Evolutionary conservation across 1,140 invertebrate genomes (phyloP), one percentile per base, ranked within the genome.

Genomic region (Drosophila takahashii): DNA sequence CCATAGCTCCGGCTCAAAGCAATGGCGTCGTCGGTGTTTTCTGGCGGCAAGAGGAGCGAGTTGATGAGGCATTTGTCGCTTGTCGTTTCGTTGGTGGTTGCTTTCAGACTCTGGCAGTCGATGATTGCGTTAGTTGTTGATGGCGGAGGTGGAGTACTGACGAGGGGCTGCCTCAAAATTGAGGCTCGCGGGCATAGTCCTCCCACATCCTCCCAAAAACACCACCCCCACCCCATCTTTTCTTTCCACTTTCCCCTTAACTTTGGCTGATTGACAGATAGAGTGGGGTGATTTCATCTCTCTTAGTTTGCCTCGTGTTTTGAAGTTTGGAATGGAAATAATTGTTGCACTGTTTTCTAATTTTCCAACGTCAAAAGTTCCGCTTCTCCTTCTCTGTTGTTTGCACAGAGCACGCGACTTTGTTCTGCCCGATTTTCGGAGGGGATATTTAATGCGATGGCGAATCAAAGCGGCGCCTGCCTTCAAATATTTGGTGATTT

Each of bases 101-200:
- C 64, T 87, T 77, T 76, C 56, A 61, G 58, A 59, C 53, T 7
- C 72, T 70, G 72, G 22, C 78, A 80, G 81, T 78, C 73, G 84
- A 89, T 89, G 84, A 89, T 89, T 89, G 84, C 84, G 84, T 89
- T 89, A 89, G 84, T 89, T 83, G 64, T 66, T 89, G 84, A 79
- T 83, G 84, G 79, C 22, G 45, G 22, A 39, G 52, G 54, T 27
- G 29, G 4, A 34, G 15, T 4, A 15, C 37, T 36, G 45, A 34
- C 37, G 39, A 45, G 69, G 69, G 52, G 81, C 47, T 62, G 69
- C 69, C 79, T 75, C 57, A 61, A 83, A 87, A 87, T 87, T 87
- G 79, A 61, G 61, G 84, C 84, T 79, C 67, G 77, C 79, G 84
- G 84, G 66, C 84, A 78, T 37, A 36, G 47, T 42, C 61, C 57